Evolutionary conservation across 1,140 invertebrate genomes (phyloP).

Genomic region (Megathymus violae): DNA sequence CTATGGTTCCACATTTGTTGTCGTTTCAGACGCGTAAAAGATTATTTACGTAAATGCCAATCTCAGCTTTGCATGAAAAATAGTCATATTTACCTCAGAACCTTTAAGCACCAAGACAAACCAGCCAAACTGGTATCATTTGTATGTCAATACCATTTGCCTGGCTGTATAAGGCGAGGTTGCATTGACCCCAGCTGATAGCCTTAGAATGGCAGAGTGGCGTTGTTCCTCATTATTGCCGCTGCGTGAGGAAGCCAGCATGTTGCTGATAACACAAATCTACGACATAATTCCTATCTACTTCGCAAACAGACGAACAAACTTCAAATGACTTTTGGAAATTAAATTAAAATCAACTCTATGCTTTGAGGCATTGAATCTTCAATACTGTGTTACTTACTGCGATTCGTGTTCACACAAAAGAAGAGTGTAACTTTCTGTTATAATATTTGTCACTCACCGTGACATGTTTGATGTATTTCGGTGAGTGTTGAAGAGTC

Average conservation of each 20-base stretch:
- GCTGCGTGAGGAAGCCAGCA: slow-evolving; percentile 22
- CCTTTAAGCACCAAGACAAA: slow-evolving; percentile 10
- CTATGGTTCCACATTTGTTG: no score
- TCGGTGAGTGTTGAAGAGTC: no score
- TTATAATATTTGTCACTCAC: no score
- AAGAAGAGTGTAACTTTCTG: no score
- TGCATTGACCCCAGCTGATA: slow-evolving; percentile 30
- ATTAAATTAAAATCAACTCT: not conserved
- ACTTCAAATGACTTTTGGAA: not conserved
- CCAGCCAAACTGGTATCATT: slow-evolving; percentile 26
- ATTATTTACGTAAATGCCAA: not conserved
- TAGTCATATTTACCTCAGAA: slow-evolving; percentile 4
- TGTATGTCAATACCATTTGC: slow-evolving; percentile 31
- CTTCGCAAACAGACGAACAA: not conserved
- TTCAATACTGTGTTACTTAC: not conserved
- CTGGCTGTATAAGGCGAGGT: slow-evolving; percentile 25
- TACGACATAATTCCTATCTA: slow-evolving; percentile 9
- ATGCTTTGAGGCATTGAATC: not conserved
- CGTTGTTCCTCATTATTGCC: slow-evolving; percentile 13
- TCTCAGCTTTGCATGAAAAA: not conserved
- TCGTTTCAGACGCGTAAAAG: no score
- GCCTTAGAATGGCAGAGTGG: slow-evolving; percentile 7
- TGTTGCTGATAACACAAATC: slow-evolving; percentile 17
- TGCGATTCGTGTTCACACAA: no score
- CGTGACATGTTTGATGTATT: no score